Conservation (phyloP, 64 coral and sea anemone species). For the Montipora cactus region DNA sequence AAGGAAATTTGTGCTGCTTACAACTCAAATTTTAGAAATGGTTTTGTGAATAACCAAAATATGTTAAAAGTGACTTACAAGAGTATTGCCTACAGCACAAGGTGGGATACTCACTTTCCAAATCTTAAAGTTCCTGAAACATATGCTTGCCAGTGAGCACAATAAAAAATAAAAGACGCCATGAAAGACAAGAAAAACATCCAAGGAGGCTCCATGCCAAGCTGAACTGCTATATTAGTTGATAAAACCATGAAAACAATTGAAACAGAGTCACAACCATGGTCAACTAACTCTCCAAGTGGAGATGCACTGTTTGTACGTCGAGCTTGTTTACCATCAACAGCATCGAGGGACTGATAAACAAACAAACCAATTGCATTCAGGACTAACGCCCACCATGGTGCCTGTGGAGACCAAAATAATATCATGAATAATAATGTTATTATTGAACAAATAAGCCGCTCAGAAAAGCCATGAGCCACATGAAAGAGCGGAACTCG, state of each 20-base stretch:
- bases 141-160: conserved; percentile 94
- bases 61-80: too few relatives aligned
- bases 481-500: too few relatives aligned
- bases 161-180: conserved; percentile 81
- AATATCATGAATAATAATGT: too few relatives aligned
- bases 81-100: too few relatives aligned
- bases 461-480: too few relatives aligned
- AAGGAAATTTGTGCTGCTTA: too few relatives aligned
- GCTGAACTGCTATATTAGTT: conserved; percentile 71
- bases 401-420: conserved; percentile 55
- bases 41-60: too few relatives aligned
- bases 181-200: conserved; percentile 87
- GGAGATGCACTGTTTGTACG: conserved; percentile 84
- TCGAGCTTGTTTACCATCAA: conserved; percentile 95
- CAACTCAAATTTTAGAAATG: too few relatives aligned
- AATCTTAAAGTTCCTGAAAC: conserved; percentile 90
- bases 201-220: conserved; percentile 82
- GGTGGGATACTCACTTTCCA: conserved; percentile 81
- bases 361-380: conserved; percentile 73
- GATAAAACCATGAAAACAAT: conserved; percentile 75
- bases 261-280: conserved; percentile 93
- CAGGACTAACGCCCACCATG: conserved; percentile 59
- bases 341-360: conserved; percentile 85
- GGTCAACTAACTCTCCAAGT: conserved; percentile 86
- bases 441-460: too few relatives aligned